Evolutionary conservation across 2,888 invertebrate genomes (phyloP), one percentile per base, ranked within the genome.

Genomic region (Drosophila maculinotata): DNA sequence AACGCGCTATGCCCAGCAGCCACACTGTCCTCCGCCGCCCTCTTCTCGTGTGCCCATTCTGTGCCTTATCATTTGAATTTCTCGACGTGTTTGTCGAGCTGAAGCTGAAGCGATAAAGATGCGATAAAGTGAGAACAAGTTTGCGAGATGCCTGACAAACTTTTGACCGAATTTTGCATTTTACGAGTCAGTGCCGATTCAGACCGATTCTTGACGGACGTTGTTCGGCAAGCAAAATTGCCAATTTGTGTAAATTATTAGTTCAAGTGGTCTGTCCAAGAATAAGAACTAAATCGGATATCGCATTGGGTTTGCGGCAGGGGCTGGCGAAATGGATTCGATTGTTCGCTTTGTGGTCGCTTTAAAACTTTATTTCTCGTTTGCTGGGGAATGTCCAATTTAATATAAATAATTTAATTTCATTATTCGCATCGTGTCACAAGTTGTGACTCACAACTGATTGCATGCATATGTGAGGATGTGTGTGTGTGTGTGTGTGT

Each of bases 201-300:
- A 6, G 31, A 6, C 35, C 64, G 62, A 64, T 69, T 70, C 47
- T 45, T 79, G 80, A 80, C 84, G 80, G 77, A 79, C 84, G 65
- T 72, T 69, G 53, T 70, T 82, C 62, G 75, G 51, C 69, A 60
- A 67, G 56, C 70, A 44, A 78, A 82, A 87, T 84, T 87, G 86
- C 58, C 88, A 87, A 87, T 83, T 83, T 83, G 83, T 85, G 83
- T 82, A 83, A 87, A 85, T 87, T 83, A 83, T 87, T 87, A 77
- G 75, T 77, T 69, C 75, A 87, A 83, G 77, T 87, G 72, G 76
- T 53, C 28, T 44, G 76, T 53, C 28, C 47, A 17, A 33, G 38
- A 45, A 35, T 39, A 45, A 10, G 6, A 47, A 42, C 56, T 28
- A 56, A 65, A 67, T 36, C 42, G 33, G 63, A 62, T 63, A 62